Conservation (phyloP, 2,888 invertebrate genomes). For the Ptychoptera contaminata region DNA sequence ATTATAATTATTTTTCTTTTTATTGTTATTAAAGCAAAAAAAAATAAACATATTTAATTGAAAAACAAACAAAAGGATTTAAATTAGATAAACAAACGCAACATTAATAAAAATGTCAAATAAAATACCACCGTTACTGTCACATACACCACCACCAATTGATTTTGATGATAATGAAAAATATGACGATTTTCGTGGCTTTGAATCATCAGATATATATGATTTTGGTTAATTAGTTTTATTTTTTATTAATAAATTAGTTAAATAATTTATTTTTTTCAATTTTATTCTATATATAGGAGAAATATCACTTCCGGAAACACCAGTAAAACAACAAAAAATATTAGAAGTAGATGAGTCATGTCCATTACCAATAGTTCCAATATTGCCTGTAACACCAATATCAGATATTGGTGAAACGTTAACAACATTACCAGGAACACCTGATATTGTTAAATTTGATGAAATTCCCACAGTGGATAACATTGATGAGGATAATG, state of each 20-base stretch:
- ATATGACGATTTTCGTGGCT: slow-evolving; percentile 27
- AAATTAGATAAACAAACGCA: too few species aligned
- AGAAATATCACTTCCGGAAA: slow-evolving; percentile 7
- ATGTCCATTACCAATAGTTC: background rate
- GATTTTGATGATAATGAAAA: slow-evolving; percentile 31
- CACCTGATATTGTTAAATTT: too few species aligned
- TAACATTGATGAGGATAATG: background rate
- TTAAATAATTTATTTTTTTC: background rate
- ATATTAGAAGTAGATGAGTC: background rate
- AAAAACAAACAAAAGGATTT: too few species aligned
- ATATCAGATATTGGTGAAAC: too few species aligned
- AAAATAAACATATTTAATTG: too few species aligned
- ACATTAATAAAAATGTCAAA: slow-evolving; percentile 21
- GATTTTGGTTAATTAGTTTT: background rate
- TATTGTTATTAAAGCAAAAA: too few species aligned
- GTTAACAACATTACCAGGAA: too few species aligned
- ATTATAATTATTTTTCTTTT: too few species aligned
- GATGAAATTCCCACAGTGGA: too few species aligned
- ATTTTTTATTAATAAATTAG: background rate
- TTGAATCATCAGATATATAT: slow-evolving; percentile 13
- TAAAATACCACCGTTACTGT: slow-evolving; percentile 35
- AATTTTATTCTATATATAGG: background rate
- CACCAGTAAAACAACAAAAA: slow-evolving; percentile 3
- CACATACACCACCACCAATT: slow-evolving; percentile 40
- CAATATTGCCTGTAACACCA: too few species aligned